Evolutionary conservation across 2,797 vertebrate genomes (phyloP).

Genomic region (Anguilla marmorata): DNA sequence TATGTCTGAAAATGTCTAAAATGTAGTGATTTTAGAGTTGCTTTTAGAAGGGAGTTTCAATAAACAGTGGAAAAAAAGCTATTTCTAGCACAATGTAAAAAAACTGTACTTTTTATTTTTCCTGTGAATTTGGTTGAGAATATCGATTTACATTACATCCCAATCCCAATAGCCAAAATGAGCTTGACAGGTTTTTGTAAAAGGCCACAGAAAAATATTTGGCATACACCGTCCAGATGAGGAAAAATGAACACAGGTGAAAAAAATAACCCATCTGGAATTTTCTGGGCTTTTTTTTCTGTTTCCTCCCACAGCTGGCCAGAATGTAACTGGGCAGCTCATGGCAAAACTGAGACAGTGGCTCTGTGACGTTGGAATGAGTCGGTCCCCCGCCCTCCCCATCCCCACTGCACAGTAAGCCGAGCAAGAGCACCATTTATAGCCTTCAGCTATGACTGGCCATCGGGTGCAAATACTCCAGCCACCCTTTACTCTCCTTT

Average conservation of each 20-base stretch:
- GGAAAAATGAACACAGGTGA: not conserved
- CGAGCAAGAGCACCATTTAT: conserved; percentile 8
- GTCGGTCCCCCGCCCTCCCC: not conserved
- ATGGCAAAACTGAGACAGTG: not conserved
- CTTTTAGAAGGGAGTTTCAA: not conserved
- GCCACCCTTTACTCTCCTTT: not conserved
- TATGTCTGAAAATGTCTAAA: too few relatives aligned
- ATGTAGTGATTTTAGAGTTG: too few relatives aligned
- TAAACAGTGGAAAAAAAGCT: not conserved
- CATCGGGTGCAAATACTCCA: not conserved
- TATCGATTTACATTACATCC: not conserved
- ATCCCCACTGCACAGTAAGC: conserved; percentile 3
- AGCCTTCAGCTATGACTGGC: not conserved
- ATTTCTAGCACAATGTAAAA: not conserved
- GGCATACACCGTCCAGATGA: not conserved
- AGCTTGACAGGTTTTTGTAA: not conserved
- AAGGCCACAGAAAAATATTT: not conserved
- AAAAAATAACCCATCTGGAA: not conserved
- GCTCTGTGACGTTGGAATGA: not conserved
- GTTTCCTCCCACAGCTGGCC: not conserved
- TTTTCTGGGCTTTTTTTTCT: not conserved
- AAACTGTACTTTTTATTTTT: not conserved
- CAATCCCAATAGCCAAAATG: not conserved
- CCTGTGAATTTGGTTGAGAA: not conserved
- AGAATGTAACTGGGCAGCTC: not conserved